phyloP scores from a whole-genome alignment of 2,888 invertebrate species.

The Andrena chrysosceles region DNA sequence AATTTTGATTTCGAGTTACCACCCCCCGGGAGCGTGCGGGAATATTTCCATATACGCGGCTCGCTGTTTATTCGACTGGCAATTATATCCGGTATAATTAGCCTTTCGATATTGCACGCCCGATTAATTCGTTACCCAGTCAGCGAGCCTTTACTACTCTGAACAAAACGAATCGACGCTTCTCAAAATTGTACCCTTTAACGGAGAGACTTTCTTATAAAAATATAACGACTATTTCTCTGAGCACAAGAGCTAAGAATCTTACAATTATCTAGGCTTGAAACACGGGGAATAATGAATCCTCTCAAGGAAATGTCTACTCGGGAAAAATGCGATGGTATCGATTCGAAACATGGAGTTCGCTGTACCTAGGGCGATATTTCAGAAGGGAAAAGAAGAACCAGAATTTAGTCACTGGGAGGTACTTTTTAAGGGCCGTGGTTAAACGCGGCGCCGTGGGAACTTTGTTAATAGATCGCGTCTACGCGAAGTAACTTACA shows the following conservation, averaged over 20 bases:
- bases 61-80: background rate
- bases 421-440: background rate
- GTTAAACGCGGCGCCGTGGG: constrained; percentile 15
- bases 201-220: too few relatives aligned
- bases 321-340: background rate
- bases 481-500: constrained; percentile 34
- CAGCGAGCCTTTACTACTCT: too few relatives aligned
- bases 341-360: background rate
- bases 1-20: background rate
- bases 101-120: constrained; percentile 17
- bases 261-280: too few relatives aligned
- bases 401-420: background rate
- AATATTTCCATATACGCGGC: background rate
- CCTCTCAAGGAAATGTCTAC: background rate
- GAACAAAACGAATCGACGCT: too few relatives aligned
- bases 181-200: too few relatives aligned
- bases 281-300: background rate
- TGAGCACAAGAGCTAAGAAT: too few relatives aligned
- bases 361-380: background rate
- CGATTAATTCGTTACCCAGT: constrained; percentile 16
- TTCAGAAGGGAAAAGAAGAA: background rate
- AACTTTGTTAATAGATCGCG: constrained; percentile 41
- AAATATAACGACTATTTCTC: too few relatives aligned
- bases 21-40: too few relatives aligned
- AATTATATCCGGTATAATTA: constrained; percentile 29